These are phyloP conservation scores for Lepidurus arcticus DNA, from an alignment of 1,140 invertebrate species.

Conservation along the genomic window DNA sequence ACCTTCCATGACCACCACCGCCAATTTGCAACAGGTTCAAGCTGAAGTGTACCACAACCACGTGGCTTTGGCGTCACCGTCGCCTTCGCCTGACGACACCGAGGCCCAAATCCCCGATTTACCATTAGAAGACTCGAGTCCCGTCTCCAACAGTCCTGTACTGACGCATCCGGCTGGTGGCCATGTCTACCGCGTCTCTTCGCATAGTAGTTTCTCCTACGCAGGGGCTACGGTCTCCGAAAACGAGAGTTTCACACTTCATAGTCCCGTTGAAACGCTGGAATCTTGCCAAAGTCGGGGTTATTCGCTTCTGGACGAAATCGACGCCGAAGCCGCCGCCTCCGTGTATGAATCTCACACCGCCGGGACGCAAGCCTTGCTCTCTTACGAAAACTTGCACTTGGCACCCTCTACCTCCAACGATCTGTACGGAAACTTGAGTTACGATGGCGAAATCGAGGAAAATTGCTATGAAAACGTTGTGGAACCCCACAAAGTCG, in stretches of 20 bases:
- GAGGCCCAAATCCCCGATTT: constrained; percentile 31
- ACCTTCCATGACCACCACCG: constrained; percentile 25
- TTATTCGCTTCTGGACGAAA: background rate
- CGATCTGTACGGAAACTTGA: background rate
- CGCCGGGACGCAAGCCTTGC: constrained; percentile 28
- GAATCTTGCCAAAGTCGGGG: constrained; percentile 28
- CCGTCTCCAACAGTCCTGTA: constrained; percentile 12
- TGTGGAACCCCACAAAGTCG: constrained; percentile 25
- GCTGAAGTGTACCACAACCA: constrained; percentile 32
- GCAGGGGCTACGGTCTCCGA: constrained; percentile 41
- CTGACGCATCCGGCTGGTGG: constrained; percentile 25
- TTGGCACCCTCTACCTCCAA: constrained; percentile 32
- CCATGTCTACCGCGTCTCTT: background rate
- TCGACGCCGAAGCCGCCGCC: background rate
- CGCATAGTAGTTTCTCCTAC: constrained; percentile 40
- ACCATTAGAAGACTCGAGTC: background rate
- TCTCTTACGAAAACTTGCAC: background rate
- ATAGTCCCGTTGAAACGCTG: constrained; percentile 36
- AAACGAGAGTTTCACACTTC: constrained; percentile 43
- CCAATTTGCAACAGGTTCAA: constrained; percentile 28
- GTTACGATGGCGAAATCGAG: background rate
- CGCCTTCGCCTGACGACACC: constrained; percentile 34
- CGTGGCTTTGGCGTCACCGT: constrained; percentile 1
- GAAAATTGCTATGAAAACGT: constrained; percentile 32
- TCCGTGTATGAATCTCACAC: constrained; percentile 38